A percentile compares a stretch with the other conserved stretches of the same genome.
These are phyloP conservation scores for Ophion obscuratus DNA, from an alignment of 2,888 invertebrate genomes.

Conservation along the genomic window DNA sequence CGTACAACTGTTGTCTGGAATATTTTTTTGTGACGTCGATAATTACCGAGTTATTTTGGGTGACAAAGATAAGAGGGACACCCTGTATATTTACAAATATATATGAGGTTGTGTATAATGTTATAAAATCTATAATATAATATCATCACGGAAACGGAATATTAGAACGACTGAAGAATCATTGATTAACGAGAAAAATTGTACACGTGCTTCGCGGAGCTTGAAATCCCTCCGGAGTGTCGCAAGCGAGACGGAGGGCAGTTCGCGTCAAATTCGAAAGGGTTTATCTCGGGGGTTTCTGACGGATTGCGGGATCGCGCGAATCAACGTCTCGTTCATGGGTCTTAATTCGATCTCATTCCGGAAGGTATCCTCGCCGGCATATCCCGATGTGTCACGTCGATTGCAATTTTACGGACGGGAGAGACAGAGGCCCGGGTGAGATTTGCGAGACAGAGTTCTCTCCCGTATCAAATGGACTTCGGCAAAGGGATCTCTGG, in stretches of 20 bases:
- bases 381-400: slow-evolving; percentile 42
- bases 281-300: neutral
- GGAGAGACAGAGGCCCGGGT: slow-evolving; percentile 2
- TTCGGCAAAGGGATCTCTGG: slow-evolving; percentile 13
- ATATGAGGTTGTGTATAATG: no score
- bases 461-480: slow-evolving; percentile 16
- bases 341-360: slow-evolving; percentile 38
- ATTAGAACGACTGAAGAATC: neutral
- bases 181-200: neutral
- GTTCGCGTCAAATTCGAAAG: neutral
- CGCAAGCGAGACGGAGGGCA: neutral
- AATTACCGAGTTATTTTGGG: no score
- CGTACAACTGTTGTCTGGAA: no score
- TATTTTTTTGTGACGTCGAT: no score
- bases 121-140: no score
- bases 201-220: neutral
- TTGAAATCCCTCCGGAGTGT: neutral
- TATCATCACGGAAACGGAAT: no score
- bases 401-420: slow-evolving; percentile 64
- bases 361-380: slow-evolving; percentile 2
- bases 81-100: no score
- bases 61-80: no score
- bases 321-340: slow-evolving; percentile 16
- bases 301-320: neutral
- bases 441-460: slow-evolving; percentile 25